Evolutionary conservation across 2,888 invertebrate genomes (phyloP).

Genomic region (Trichogramma evanescens): DNA sequence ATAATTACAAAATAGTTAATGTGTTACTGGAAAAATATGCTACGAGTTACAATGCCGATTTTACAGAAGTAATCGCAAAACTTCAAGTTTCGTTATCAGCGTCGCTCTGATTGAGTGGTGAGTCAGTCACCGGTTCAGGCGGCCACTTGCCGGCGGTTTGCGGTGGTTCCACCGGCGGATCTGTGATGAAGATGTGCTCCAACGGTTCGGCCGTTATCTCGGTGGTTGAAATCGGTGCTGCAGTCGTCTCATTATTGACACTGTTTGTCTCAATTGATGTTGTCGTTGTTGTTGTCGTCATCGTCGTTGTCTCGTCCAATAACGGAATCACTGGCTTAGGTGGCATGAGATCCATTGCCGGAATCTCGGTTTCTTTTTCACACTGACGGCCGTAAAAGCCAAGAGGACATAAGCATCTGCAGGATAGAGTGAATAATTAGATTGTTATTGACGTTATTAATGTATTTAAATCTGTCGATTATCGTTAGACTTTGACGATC

Average conservation of each 20-base stretch:
- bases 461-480: too few species aligned
- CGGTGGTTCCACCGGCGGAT: slow-evolving; percentile 35
- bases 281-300: slow-evolving; percentile 5
- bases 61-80: background rate
- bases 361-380: slow-evolving; percentile 51
- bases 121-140: slow-evolving; percentile 37
- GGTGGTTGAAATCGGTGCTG: background rate
- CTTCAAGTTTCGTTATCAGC: slow-evolving; percentile 41
- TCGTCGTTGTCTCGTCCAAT: background rate
- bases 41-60: too few species aligned
- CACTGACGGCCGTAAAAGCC: slow-evolving; percentile 72
- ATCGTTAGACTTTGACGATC: too few species aligned
- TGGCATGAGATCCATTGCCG: slow-evolving; percentile 39
- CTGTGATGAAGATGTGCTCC: slow-evolving; percentile 39
- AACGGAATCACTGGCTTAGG: slow-evolving; percentile 30
- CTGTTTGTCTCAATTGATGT: slow-evolving; percentile 21
- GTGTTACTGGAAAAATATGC: too few species aligned
- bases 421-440: background rate
- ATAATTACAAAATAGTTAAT: too few species aligned
- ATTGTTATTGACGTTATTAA: background rate
- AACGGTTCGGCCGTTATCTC: slow-evolving; percentile 34
- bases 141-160: slow-evolving; percentile 45
- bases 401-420: slow-evolving; percentile 66
- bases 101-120: slow-evolving; percentile 34
- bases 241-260: background rate